These are phyloP conservation scores for Sisor rabdophorus DNA, from an alignment of 2,113 vertebrate species.

Conservation along the genomic window DNA sequence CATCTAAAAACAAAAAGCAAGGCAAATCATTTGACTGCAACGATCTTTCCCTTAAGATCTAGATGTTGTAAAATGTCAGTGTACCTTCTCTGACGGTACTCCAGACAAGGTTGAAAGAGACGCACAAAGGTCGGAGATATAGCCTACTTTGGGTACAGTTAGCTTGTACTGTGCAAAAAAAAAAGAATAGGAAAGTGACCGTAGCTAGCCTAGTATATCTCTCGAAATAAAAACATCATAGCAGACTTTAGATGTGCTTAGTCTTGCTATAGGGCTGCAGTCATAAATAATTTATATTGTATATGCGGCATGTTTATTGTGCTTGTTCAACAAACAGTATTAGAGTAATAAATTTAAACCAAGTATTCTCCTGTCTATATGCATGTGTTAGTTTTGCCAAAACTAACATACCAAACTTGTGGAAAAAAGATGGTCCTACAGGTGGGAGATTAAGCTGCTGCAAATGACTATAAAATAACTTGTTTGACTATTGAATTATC, in stretches of 20 bases:
- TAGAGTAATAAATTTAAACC: background rate
- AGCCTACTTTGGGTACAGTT: slow-evolving; percentile 96
- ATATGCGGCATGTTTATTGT: background rate
- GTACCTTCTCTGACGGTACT: slow-evolving; percentile 91
- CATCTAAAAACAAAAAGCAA: slow-evolving; percentile 59
- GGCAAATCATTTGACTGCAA: background rate
- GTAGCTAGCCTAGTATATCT: background rate
- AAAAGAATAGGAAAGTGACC: background rate
- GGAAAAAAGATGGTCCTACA: background rate
- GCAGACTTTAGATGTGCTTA: background rate
- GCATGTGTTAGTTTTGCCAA: background rate
- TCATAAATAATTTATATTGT: background rate
- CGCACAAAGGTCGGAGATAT: slow-evolving; percentile 91
- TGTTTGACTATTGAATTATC: background rate
- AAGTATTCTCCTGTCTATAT: too few species aligned
- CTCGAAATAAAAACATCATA: background rate
- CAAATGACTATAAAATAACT: background rate
- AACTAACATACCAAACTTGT: background rate
- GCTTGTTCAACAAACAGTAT: background rate
- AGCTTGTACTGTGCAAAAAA: slow-evolving; percentile 86
- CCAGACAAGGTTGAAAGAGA: slow-evolving; percentile 82
- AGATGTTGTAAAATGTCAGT: slow-evolving; percentile 13
- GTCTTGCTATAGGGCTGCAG: background rate
- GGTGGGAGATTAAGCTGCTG: background rate
- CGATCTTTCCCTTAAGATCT: too few species aligned